These are phyloP conservation scores for Choloepus didactylus DNA, from an alignment of 2,797 vertebrate species.

Conservation along the genomic window DNA sequence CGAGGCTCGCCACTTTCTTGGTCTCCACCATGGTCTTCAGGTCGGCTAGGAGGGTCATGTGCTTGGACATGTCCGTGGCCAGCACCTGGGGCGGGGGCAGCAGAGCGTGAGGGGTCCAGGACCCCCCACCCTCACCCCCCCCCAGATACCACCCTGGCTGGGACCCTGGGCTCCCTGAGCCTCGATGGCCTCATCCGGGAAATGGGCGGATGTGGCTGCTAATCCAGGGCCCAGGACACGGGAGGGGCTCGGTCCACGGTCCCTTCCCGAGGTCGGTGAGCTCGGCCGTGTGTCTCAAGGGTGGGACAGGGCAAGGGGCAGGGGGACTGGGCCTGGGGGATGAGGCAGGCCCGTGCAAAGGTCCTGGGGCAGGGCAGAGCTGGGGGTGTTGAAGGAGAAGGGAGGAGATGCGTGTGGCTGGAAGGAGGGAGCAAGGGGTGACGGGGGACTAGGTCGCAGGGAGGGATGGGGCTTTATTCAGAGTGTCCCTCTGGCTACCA, in stretches of 20 bases:
- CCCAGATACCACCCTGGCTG: not conserved
- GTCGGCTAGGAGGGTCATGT: constrained; percentile 97
- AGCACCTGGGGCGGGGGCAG: constrained; percentile 90
- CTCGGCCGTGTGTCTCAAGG: not conserved
- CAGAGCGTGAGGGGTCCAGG: not conserved
- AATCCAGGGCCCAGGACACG: not conserved
- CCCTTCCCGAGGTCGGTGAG: not conserved
- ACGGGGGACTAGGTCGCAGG: too few relatives aligned
- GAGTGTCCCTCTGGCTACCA: too few relatives aligned
- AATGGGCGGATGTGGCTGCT: not conserved
- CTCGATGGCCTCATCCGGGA: not conserved
- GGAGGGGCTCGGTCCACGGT: not conserved
- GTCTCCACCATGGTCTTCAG: constrained; percentile 99
- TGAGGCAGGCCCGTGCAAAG: not conserved
- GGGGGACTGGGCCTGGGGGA: not conserved
- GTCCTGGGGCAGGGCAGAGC: not conserved
- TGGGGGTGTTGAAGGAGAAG: not conserved
- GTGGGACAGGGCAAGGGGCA: not conserved
- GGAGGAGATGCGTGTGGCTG: not conserved
- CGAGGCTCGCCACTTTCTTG: constrained; percentile 97
- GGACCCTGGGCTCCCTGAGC: not conserved
- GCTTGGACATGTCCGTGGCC: constrained; percentile 98
- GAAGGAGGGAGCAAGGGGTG: not conserved
- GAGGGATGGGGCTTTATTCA: too few relatives aligned
- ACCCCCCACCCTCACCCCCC: too few relatives aligned